Conservation (phyloP, 2,797 vertebrate genomes). For the Cryptoprocta ferox region DNA sequence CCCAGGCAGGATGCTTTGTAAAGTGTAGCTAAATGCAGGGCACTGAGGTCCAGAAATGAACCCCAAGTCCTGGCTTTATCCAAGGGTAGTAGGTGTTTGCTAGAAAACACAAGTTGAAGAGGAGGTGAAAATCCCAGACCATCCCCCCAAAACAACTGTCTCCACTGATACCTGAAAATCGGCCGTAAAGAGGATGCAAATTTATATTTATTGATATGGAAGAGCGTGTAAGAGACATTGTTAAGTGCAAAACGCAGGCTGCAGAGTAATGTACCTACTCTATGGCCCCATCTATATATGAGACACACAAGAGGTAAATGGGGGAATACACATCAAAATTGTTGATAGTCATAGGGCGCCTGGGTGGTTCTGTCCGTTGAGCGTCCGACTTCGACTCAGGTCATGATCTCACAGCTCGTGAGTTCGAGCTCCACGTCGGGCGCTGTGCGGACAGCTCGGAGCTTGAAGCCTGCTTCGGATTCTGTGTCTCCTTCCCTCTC, state of each 20-base stretch:
- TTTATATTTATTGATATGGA: background rate
- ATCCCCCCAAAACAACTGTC: background rate
- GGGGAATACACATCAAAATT: background rate
- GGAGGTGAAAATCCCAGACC: background rate
- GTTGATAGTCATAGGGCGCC: background rate
- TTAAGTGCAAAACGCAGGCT: background rate
- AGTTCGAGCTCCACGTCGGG: too few species aligned
- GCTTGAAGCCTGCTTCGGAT: too few species aligned
- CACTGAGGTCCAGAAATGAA: background rate
- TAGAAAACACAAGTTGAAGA: background rate
- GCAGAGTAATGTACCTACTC: background rate
- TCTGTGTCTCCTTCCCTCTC: too few species aligned
- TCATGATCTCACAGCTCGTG: too few species aligned
- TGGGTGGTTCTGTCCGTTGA: too few species aligned
- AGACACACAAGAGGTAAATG: background rate
- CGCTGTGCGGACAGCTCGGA: too few species aligned
- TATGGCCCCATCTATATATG: background rate
- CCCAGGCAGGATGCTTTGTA: too few species aligned
- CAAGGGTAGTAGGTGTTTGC: background rate
- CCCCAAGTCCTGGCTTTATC: background rate
- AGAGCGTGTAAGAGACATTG: background rate
- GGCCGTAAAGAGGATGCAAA: background rate
- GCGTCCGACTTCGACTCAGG: too few species aligned
- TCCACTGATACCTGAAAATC: background rate
- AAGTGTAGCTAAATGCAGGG: background rate